These are phyloP conservation scores for Gymnocephalus cernua DNA, from an alignment of 2,113 vertebrate species.

Conservation along the genomic window DNA sequence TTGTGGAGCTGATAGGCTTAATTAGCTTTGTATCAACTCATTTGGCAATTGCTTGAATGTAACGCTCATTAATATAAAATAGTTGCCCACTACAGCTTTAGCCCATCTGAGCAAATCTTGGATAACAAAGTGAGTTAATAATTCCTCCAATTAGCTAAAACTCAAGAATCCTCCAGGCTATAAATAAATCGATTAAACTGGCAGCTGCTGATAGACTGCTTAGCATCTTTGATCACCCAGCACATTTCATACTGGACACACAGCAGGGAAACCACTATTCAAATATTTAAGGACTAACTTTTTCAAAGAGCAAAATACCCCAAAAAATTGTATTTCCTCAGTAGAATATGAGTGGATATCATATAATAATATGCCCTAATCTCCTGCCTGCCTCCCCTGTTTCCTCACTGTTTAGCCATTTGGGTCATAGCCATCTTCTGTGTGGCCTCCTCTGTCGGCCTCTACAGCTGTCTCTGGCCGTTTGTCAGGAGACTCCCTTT, in stretches of 20 bases:
- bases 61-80: no score
- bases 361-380: not conserved
- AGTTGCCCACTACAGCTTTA: no score
- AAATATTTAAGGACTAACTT: not conserved
- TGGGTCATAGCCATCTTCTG: slow-evolving; percentile 95
- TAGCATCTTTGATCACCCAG: not conserved
- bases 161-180: not conserved
- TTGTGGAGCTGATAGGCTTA: no score
- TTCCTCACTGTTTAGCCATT: slow-evolving; percentile 84
- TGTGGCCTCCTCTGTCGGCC: slow-evolving; percentile 92
- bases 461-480: slow-evolving; percentile 94
- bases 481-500: slow-evolving; percentile 91
- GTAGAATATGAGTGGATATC: not conserved
- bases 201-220: not conserved
- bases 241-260: not conserved
- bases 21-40: no score
- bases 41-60: no score
- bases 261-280: not conserved
- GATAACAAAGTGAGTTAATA: not conserved
- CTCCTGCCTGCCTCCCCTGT: not conserved
- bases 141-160: not conserved
- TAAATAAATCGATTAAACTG: slow-evolving; percentile 3
- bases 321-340: not conserved
- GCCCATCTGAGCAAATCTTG: not conserved
- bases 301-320: not conserved